Evolutionary conservation across 2,113 vertebrate genomes (phyloP).

Genomic region (Apus apus): DNA sequence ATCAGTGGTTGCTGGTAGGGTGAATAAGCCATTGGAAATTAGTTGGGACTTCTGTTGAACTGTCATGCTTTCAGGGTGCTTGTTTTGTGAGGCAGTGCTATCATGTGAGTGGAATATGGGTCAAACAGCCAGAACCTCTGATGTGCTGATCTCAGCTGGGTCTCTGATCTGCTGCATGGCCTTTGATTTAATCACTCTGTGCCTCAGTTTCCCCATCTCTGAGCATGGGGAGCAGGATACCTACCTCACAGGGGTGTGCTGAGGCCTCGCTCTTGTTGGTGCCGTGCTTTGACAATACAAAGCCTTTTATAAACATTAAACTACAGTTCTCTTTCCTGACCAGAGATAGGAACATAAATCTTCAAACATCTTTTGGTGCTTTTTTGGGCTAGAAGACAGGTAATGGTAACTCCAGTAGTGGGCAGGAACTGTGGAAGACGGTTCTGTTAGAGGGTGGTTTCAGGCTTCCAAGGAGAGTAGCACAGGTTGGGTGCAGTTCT

Average conservation of each 20-base stretch:
- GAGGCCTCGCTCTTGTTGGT: constrained; percentile 61
- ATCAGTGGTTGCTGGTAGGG: neutral
- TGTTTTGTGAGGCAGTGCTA: constrained; percentile 2
- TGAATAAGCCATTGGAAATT: neutral
- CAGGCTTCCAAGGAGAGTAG: neutral
- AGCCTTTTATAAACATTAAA: constrained; percentile 57
- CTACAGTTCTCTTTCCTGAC: constrained; percentile 16
- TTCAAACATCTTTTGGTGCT: constrained; percentile 51
- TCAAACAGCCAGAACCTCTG: constrained; percentile 24
- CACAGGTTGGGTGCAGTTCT: neutral
- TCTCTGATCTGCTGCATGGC: constrained; percentile 52
- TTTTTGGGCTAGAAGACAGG: neutral
- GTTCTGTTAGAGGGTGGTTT: neutral
- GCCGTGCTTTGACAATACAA: constrained; percentile 62
- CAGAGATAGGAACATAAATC: constrained; percentile 16
- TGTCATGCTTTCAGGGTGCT: neutral
- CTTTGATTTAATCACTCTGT: constrained; percentile 65
- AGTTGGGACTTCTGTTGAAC: neutral
- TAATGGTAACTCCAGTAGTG: neutral
- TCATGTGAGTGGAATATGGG: neutral
- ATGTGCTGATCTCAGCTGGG: neutral
- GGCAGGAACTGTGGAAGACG: neutral
- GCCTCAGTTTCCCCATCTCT: constrained; percentile 64
- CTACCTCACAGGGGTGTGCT: constrained; percentile 68
- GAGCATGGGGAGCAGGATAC: constrained; percentile 63